A percentile compares a stretch with the other conserved stretches of the same genome.
Conservation (phyloP, 2,113 vertebrate species). For the Chrysemys picta region DNA sequence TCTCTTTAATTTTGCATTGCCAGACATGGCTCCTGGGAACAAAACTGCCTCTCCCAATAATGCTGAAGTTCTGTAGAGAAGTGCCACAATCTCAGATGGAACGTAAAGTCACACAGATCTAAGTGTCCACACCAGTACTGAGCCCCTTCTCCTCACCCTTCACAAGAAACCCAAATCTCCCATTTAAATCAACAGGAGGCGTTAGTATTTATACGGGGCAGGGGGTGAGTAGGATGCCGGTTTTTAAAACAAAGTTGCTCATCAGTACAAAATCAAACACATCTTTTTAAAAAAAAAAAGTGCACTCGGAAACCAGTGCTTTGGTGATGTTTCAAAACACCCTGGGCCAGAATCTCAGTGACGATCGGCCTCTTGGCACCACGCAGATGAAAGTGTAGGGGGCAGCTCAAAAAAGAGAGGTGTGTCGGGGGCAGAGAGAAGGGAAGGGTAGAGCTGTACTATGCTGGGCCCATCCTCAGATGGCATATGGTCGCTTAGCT, state of each 20-base stretch:
- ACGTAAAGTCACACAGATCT: neutral
- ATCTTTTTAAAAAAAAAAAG: no score
- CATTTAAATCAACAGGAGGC: neutral
- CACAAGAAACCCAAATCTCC: neutral
- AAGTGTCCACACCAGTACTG: neutral
- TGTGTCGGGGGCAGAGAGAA: neutral
- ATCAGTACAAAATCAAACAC: neutral
- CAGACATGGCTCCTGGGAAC: slow-evolving; percentile 6
- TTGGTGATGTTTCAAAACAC: neutral
- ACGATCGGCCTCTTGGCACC: neutral
- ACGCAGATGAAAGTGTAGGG: neutral
- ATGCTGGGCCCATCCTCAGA: neutral
- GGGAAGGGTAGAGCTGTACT: neutral
- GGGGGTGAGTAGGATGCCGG: no score
- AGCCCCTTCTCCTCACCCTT: neutral
- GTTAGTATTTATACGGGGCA: no score
- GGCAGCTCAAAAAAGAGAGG: no score
- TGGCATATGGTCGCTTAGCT: neutral
- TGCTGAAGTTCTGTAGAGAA: neutral
- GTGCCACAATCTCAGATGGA: neutral
- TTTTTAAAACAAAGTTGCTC: neutral
- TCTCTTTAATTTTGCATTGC: slow-evolving; percentile 31
- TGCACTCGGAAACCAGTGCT: neutral
- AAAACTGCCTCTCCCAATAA: slow-evolving; percentile 27
- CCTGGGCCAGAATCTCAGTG: neutral